Conservation (phyloP, 92 coral and sea anemone genomes). For the Umimayanthus kanabou region DNA sequence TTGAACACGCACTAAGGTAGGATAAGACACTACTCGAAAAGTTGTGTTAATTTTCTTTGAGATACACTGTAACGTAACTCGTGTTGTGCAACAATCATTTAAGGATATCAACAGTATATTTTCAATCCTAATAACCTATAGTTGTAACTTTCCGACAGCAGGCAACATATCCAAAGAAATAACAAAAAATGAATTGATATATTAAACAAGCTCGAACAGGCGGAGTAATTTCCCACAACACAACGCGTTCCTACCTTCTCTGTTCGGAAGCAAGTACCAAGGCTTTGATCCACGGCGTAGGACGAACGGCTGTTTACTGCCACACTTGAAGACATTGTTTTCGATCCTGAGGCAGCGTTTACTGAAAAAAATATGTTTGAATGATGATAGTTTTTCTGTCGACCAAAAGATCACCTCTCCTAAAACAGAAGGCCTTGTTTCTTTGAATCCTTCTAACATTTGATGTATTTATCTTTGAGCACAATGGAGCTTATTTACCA, state of each 20-base stretch:
- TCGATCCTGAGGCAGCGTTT: background rate
- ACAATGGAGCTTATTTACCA: too few relatives aligned
- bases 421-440: too few relatives aligned
- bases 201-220: background rate
- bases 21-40: background rate
- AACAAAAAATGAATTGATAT: background rate
- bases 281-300: constrained; percentile 13
- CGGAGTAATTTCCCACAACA: background rate
- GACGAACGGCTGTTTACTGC: background rate
- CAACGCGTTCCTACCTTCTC: background rate
- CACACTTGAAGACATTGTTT: constrained; percentile 4
- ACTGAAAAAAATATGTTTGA: too few relatives aligned
- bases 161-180: background rate
- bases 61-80: too few relatives aligned
- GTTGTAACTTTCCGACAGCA: background rate
- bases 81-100: too few relatives aligned
- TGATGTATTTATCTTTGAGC: too few relatives aligned
- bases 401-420: too few relatives aligned
- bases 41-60: too few relatives aligned
- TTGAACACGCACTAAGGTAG: background rate
- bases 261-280: constrained; percentile 8
- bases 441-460: too few relatives aligned
- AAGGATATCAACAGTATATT: too few relatives aligned
- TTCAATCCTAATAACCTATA: background rate
- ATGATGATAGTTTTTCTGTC: too few relatives aligned